A percentile compares a stretch with the other conserved stretches of the same genome.
Conservation (phyloP, 2,113 vertebrate genomes). For the Oncorhynchus kisutch region DNA sequence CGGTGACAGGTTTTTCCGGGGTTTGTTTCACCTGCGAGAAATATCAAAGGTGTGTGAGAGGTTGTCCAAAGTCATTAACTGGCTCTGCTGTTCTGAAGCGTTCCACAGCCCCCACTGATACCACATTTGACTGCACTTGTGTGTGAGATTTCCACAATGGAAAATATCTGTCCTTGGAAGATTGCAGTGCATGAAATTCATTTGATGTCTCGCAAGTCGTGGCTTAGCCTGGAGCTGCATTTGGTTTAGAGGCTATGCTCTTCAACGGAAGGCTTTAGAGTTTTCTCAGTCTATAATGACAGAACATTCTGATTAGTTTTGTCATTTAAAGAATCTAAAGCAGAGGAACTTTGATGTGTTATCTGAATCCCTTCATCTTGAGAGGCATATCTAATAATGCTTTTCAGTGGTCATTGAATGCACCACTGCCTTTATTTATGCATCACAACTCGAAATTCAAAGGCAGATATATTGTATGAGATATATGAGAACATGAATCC, state of each 20-base stretch:
- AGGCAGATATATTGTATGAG: not conserved
- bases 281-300: constrained; percentile 20
- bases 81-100: not conserved
- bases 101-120: constrained; percentile 1
- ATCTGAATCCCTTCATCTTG: not conserved
- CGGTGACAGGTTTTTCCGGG: not conserved
- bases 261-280: constrained; percentile 12
- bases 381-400: constrained; percentile 4
- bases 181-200: constrained; percentile 27
- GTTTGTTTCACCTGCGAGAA: not conserved
- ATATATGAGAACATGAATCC: constrained; percentile 1
- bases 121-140: constrained; percentile 18
- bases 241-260: constrained; percentile 11
- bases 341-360: not conserved
- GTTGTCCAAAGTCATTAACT: constrained; percentile 12
- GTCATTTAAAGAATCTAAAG: constrained; percentile 19
- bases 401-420: constrained; percentile 1
- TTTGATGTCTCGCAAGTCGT: constrained; percentile 26
- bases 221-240: not conserved
- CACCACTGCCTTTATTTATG: not conserved
- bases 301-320: constrained; percentile 18
- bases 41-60: not conserved
- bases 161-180: constrained; percentile 30
- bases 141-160: constrained; percentile 24
- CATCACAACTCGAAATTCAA: not conserved